These are phyloP conservation scores for Chaetogeoica ovagalla DNA, from an alignment of 2,888 invertebrate species.

Conservation along the genomic window DNA sequence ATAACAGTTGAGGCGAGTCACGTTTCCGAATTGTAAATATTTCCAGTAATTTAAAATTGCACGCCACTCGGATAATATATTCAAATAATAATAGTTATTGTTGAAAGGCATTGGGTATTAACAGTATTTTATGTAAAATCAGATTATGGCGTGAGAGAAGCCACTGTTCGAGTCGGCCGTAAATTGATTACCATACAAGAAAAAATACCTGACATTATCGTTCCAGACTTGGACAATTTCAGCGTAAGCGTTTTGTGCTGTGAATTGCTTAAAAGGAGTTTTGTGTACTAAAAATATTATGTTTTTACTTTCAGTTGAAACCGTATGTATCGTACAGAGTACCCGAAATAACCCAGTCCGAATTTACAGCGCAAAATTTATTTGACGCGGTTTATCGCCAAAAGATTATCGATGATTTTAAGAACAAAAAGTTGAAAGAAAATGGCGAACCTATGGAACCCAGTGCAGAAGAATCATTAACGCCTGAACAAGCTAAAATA, in stretches of 20 bases:
- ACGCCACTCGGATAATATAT: too few species aligned
- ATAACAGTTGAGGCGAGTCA: too few species aligned
- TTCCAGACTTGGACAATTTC: slow-evolving; percentile 83
- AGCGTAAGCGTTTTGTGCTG: slow-evolving; percentile 61
- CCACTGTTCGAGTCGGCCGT: slow-evolving; percentile 66
- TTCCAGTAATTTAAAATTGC: too few species aligned
- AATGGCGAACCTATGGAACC: slow-evolving; percentile 73
- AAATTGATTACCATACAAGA: slow-evolving; percentile 73
- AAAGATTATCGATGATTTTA: slow-evolving; percentile 78
- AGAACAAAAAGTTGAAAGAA: slow-evolving; percentile 70
- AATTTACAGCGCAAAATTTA: slow-evolving; percentile 81
- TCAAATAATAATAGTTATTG: neutral
- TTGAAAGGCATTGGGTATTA: neutral
- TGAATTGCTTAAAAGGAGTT: neutral
- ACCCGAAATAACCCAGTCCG: slow-evolving; percentile 73
- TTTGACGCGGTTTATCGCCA: slow-evolving; percentile 78
- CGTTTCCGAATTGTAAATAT: too few species aligned
- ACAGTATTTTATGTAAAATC: slow-evolving; percentile 16
- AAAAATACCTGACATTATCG: slow-evolving; percentile 88
- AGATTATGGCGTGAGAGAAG: slow-evolving; percentile 72
- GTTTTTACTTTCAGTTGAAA: slow-evolving; percentile 67
- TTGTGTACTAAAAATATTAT: neutral
- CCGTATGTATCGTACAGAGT: slow-evolving; percentile 91
- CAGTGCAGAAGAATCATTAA: slow-evolving; percentile 71
- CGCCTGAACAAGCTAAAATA: slow-evolving; percentile 71